phyloP scores from a whole-genome alignment of 2,113 vertebrate species.

The Fulmarus glacialis region DNA sequence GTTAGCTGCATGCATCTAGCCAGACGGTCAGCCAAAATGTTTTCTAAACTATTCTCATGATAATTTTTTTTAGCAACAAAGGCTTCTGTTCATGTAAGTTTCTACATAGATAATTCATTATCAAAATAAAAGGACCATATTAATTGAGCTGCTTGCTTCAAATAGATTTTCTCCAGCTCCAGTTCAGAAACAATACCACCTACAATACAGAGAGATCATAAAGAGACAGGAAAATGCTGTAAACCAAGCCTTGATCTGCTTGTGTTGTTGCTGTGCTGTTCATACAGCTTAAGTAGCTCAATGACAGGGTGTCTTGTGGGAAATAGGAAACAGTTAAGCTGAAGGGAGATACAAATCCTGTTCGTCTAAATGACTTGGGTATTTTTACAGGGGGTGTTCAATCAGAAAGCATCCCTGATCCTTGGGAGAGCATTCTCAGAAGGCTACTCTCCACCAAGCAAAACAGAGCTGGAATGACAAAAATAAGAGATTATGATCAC shows the following conservation, averaged over 20 bases:
- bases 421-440: neutral
- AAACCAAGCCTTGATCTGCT: conserved; percentile 22
- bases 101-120: conserved; percentile 7
- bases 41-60: neutral
- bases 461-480: neutral
- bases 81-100: neutral
- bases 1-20: neutral
- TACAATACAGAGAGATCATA: neutral
- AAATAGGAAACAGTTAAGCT: conserved; percentile 24
- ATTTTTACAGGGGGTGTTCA: neutral
- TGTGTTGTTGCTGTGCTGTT: neutral
- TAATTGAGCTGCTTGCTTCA: conserved; percentile 18
- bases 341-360: conserved; percentile 30
- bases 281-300: neutral
- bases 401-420: neutral
- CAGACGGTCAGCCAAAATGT: neutral
- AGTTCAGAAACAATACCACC: conserved; percentile 25
- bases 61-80: neutral
- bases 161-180: neutral
- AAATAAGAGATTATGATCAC: neutral
- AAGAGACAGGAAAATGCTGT: neutral
- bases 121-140: neutral
- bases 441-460: neutral
- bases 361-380: neutral
- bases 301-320: neutral